phyloP scores from a whole-genome alignment of 2,113 vertebrate genomes.

The Asarcornis scutulata region DNA sequence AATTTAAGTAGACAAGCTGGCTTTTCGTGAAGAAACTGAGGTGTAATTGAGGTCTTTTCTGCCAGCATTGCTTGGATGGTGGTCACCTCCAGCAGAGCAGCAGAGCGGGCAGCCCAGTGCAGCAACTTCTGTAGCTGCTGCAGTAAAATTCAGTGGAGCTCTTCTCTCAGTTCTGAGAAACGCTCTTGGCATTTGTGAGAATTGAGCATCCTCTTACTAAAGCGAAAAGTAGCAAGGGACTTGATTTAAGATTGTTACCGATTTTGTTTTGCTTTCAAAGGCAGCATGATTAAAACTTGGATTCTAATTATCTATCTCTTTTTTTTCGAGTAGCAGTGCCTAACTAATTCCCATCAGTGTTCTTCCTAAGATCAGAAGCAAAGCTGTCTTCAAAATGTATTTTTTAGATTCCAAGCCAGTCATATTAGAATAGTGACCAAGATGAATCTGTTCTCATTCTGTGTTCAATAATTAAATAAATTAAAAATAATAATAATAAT shows the following conservation, averaged over 20 bases:
- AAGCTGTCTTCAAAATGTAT: neutral
- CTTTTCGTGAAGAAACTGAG: neutral
- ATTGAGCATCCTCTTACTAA: neutral
- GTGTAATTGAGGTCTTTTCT: neutral
- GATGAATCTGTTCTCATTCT: conserved; percentile 9
- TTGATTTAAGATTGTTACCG: neutral
- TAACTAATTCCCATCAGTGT: conserved; percentile 31
- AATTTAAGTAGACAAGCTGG: neutral
- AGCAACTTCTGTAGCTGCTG: neutral
- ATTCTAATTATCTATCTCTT: conserved; percentile 29
- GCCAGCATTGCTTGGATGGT: accelerated
- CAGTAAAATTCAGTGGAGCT: neutral
- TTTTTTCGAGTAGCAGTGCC: neutral
- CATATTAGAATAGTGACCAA: neutral
- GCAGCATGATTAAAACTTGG: conserved; percentile 12
- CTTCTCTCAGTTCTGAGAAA: neutral
- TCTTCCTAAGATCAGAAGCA: conserved; percentile 33
- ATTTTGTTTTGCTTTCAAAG: conserved; percentile 38
- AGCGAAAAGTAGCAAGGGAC: neutral
- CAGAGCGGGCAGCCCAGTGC: neutral
- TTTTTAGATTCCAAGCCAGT: conserved; percentile 4
- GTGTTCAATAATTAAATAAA: conserved; percentile 32
- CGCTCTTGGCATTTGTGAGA: neutral
- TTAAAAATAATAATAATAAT: too few relatives aligned
- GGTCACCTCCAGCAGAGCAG: neutral